These are phyloP conservation scores for Galendromus occidentalis DNA, from an alignment of 1,140 invertebrate genomes.

Conservation along the genomic window DNA sequence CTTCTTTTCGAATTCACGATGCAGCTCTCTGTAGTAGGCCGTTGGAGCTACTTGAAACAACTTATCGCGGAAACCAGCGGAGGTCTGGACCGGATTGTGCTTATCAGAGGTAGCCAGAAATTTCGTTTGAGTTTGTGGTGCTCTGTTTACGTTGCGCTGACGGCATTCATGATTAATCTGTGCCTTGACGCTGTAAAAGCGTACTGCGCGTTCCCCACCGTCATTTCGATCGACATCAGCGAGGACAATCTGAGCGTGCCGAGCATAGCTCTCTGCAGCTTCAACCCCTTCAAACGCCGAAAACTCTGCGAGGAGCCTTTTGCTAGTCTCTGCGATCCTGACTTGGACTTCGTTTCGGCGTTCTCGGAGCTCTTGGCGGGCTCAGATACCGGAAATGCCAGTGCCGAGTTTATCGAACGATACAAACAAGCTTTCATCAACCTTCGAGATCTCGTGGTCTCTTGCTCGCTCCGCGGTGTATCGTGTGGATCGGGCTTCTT, in stretches of 20 bases:
- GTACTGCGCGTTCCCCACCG: neutral
- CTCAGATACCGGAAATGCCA: neutral
- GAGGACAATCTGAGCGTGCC: neutral
- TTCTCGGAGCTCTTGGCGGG: neutral
- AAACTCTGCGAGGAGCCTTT: neutral
- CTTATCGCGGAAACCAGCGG: neutral
- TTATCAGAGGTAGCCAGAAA: neutral
- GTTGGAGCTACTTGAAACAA: too few species aligned
- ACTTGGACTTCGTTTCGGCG: neutral
- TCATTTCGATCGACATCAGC: neutral
- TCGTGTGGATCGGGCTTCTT: neutral
- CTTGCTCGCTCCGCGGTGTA: neutral
- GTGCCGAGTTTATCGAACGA: neutral
- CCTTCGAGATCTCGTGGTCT: neutral
- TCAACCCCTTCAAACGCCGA: neutral
- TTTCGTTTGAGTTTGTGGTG: neutral
- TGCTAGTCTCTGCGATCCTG: neutral
- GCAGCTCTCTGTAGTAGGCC: too few species aligned
- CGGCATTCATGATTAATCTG: neutral
- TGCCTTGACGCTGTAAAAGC: neutral
- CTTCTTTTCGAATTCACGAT: too few species aligned
- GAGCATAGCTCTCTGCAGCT: neutral
- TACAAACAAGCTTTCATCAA: neutral
- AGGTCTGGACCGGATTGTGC: neutral
- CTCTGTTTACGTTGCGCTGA: neutral